Conservation (phyloP, 2,797 vertebrate species). For the Pipistrellus pygmaeus region DNA sequence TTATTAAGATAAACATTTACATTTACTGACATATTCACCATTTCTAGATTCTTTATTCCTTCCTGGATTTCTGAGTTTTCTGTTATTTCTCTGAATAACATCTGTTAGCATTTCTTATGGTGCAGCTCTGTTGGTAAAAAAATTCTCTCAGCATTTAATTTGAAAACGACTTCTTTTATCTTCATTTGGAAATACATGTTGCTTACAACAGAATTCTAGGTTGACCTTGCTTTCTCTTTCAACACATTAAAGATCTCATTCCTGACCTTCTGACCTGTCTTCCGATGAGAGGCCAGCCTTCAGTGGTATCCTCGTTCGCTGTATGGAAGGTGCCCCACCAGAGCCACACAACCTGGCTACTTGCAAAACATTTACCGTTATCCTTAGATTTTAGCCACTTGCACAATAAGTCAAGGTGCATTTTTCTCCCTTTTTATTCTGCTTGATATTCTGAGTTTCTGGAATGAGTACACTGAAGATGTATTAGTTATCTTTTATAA, state of each 20-base stretch:
- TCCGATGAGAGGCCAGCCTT: neutral
- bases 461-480: neutral
- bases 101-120: neutral
- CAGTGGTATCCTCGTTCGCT: too few species aligned
- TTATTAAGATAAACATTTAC: neutral
- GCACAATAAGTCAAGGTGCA: neutral
- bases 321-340: neutral
- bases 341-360: neutral
- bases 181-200: neutral
- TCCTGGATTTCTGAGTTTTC: neutral
- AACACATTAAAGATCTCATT: neutral
- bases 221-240: neutral
- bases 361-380: neutral
- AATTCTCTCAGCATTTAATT: neutral
- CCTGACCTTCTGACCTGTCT: neutral
- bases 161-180: neutral
- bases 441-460: neutral
- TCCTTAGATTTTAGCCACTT: neutral
- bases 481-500: neutral
- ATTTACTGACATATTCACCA: neutral
- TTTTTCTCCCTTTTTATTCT: neutral
- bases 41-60: neutral
- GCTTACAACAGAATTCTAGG: neutral
- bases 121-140: neutral
- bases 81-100: neutral